Conservation (phyloP, 1,140 invertebrate genomes). For the Theocolax elegans region DNA sequence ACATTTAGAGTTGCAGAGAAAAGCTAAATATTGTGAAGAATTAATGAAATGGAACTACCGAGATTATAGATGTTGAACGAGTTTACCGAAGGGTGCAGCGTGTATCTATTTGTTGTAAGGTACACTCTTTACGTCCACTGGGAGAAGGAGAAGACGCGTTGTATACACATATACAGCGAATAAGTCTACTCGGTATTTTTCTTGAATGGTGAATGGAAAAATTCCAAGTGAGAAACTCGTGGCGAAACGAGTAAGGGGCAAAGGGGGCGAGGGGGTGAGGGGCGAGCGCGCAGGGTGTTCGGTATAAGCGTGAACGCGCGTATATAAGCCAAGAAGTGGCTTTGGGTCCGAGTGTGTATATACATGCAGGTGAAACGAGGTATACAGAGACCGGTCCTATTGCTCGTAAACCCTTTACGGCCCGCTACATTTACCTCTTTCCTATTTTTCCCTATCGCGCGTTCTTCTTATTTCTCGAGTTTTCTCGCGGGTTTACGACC, state of each 20-base stretch:
- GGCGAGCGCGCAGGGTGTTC: background rate
- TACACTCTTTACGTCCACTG: too few species aligned
- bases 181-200: too few species aligned
- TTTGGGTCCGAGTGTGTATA: background rate
- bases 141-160: too few species aligned
- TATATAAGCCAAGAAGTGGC: background rate
- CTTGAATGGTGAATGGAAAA: too few species aligned
- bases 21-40: too few species aligned
- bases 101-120: background rate
- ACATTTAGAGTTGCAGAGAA: too few species aligned
- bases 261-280: background rate
- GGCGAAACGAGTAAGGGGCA: background rate
- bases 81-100: too few species aligned
- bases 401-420: constrained; percentile 39
- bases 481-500: too few species aligned
- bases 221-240: background rate
- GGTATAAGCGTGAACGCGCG: constrained; percentile 1
- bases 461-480: too few species aligned
- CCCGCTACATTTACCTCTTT: constrained; percentile 36
- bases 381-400: constrained; percentile 22
- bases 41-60: too few species aligned
- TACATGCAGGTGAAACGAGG: constrained; percentile 16
- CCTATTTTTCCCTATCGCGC: constrained; percentile 40
- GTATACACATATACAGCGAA: too few species aligned
- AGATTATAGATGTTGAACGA: too few species aligned